Evolutionary conservation across 92 coral and sea anemone species (phyloP), one percentile per base, ranked within the genome.

Genomic region (Bergia puertoricense): DNA sequence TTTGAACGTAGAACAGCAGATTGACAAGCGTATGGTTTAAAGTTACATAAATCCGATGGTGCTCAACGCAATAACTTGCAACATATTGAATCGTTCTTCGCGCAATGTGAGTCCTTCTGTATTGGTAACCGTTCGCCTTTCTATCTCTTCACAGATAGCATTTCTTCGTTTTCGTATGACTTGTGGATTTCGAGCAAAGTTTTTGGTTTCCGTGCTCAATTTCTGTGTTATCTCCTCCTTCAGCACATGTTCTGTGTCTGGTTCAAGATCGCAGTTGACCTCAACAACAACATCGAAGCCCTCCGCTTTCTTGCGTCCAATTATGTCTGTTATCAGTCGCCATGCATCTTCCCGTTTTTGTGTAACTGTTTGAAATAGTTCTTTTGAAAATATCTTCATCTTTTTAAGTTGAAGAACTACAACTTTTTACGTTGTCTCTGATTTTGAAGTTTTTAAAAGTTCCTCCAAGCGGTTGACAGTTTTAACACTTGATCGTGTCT

Each of bases 141-240:
- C 82, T 50, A 79, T 79, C 43, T 79, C 82, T 4, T 48, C 82
- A 23, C 82, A 79, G 54, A 79, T 79, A 14, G 82, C 82, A 50
- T 79, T 51, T 79, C 82, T 79, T 48, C 82, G 67, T 23, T 50
- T 79, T n/a, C n/a, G 50, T 39, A 23, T 9, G 2, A 1, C 22
- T 50, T 15, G 66, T 43, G 80, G 80, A 30, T 30, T 30, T 30
- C 30, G 30, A 30, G 30, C 30, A 38, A 44, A 39, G 81, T 8
- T 46, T 46, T 79, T 79, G 67, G 22, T 50, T 51, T 48, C 82
- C 40, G 50, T 50, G 65, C 66, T 79, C 20, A 22, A 3, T 4
- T 50, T 30, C 23, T n/a, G 15, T 7, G 82, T 79, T n/a, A 18
- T 51, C 6, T 76, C 48, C 22, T 76, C 15, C 38, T 30, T 2